Conservation (phyloP, 1,140 invertebrate genomes). For the Apis florea region DNA sequence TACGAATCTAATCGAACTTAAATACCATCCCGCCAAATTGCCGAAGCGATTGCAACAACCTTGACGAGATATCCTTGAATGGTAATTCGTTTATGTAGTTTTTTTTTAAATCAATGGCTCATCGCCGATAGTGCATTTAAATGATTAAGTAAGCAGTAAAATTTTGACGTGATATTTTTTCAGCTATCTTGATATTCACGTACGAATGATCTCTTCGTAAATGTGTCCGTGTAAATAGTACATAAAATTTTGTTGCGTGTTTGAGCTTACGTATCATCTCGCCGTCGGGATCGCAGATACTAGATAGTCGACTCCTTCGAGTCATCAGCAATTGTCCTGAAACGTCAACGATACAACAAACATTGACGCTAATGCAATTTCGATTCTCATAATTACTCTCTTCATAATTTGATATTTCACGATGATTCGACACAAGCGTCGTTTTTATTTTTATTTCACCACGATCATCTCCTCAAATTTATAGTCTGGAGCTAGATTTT, state of each 20-base stretch:
- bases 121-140: not conserved
- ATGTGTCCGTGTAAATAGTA: conserved; percentile 31
- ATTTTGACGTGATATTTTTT: not conserved
- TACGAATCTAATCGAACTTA: conserved; percentile 24
- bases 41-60: not conserved
- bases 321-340: conserved; percentile 79
- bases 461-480: not conserved
- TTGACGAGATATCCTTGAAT: too few relatives aligned
- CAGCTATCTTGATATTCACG: not conserved
- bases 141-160: not conserved
- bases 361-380: not conserved
- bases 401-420: not conserved
- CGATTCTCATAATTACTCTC: not conserved
- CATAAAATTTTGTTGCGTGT: conserved; percentile 35
- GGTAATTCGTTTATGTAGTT: not conserved
- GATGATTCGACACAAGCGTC: not conserved
- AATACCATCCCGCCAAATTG: not conserved
- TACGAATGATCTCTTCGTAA: conserved; percentile 48
- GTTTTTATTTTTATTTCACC: too few relatives aligned
- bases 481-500: not conserved
- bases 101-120: not conserved
- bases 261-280: conserved; percentile 80
- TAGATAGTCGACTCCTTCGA: conserved; percentile 78
- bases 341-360: conserved; percentile 69
- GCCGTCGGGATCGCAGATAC: conserved; percentile 79